Evolutionary conservation across 2,113 vertebrate genomes (phyloP), one percentile per base, ranked within the genome.

Genomic region (Okapia johnstoni): DNA sequence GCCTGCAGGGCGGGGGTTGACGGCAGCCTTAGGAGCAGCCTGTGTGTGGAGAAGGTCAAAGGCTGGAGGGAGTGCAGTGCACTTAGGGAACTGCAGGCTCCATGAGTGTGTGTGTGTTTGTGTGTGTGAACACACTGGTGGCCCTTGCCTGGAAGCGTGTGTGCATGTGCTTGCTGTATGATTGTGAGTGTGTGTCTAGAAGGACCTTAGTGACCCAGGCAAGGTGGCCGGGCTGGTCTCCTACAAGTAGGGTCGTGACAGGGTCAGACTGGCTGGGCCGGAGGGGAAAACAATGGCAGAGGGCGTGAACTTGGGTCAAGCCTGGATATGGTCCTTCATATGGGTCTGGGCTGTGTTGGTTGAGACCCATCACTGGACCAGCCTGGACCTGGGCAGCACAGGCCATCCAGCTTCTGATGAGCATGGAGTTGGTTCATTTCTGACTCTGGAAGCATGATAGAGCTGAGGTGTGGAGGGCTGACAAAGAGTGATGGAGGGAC

Each of bases 131-230:
- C 11, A 4, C 12, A 2, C 55, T 21, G 21, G 5, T 8, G 5
- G n/a, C 9, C 36, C 15, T 57, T 92, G 79, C 9, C 9, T 80
- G 21, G 55, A 61, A 60, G 6, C 7, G 5, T 63, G 52, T 17
- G 2, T 52, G 25, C 33, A 23, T 1, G 10, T 70, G 0, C 16
- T 30, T 30, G 19, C 12, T 15, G 6, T 55, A 1, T 48, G n/a
- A 52, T 40, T 36, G 23, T 30, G 14, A 1, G 2, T 83, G 13
- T 70, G 30, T 58, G 61, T 85, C 33, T 43, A n/a, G 28, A 70
- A 40, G 12, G 73, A 46, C 4, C 21, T 55, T 73, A 10, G 28
- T 30, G 58, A 11, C 23, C n/a, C n/a, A 50, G 58, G 70, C 16
- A 14, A 52, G 14, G n/a, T n/a, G 87, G 30, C 17, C 8, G 14